phyloP scores from a whole-genome alignment of 1,140 invertebrate species.

The Epicauta chinensis region DNA sequence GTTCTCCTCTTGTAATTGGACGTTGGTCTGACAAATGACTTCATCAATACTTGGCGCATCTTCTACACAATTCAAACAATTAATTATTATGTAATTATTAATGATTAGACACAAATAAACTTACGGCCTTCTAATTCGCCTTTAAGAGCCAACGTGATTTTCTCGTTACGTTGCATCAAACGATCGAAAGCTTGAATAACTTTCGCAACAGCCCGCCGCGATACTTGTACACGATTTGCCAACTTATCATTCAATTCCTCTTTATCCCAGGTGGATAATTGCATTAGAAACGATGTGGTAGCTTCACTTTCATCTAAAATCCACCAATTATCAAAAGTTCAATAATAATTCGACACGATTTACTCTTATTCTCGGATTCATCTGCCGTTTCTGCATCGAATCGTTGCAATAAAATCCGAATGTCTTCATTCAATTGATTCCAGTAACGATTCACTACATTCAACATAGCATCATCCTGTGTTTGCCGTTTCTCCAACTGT shows the following conservation, averaged over 20 bases:
- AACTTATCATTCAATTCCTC: conserved; percentile 94
- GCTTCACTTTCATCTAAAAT: conserved; percentile 90
- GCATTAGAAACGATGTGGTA: conserved; percentile 91
- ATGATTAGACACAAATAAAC: conserved; percentile 1
- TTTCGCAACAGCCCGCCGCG: conserved; percentile 90
- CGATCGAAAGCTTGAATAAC: conserved; percentile 94
- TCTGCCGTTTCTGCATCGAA: conserved; percentile 97
- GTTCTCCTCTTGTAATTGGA: conserved; percentile 87
- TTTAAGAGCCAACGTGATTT: conserved; percentile 81
- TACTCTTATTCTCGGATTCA: conserved; percentile 92
- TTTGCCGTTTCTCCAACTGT: conserved; percentile 93
- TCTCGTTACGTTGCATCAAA: conserved; percentile 87
- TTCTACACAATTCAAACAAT: conserved; percentile 47
- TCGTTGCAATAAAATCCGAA: conserved; percentile 84
- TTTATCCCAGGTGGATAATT: conserved; percentile 97
- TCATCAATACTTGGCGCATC: conserved; percentile 70
- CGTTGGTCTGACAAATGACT: conserved; percentile 71
- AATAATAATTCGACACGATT: too few species aligned
- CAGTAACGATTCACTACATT: conserved; percentile 98
- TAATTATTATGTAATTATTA: neutral
- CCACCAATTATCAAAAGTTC: too few species aligned
- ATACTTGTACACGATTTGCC: conserved; percentile 88
- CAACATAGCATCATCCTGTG: conserved; percentile 94
- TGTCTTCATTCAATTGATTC: conserved; percentile 97
- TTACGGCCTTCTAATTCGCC: conserved; percentile 67